Evolutionary conservation across 1,140 invertebrate species (phyloP).

Genomic region (Megalopta genalis): DNA sequence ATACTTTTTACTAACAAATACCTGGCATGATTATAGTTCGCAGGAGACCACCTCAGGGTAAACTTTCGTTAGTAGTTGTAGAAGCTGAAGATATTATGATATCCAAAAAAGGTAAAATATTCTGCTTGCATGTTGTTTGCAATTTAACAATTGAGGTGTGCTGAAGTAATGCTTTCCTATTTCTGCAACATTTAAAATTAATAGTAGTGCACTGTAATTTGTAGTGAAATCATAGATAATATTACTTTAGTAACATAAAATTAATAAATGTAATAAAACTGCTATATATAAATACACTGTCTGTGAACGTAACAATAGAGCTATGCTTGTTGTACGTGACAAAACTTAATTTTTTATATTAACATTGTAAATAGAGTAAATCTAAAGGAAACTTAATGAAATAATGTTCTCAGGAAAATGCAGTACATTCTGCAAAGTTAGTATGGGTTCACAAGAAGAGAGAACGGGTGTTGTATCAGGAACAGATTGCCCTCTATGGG

Average conservation of each 20-base stretch:
- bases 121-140: constrained; percentile 5
- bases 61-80: constrained; percentile 75
- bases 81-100: constrained; percentile 75
- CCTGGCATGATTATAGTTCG: constrained; percentile 79
- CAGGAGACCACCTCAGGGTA: constrained; percentile 75
- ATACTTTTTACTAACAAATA: constrained; percentile 64
- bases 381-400: background rate
- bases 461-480: constrained; percentile 84
- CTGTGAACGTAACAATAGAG: constrained; percentile 4
- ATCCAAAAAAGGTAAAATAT: constrained; percentile 71
- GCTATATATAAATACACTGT: background rate
- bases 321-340: background rate
- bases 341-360: constrained; percentile 16
- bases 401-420: constrained; percentile 70
- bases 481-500: constrained; percentile 85
- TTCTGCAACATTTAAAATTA: background rate
- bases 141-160: background rate
- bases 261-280: background rate
- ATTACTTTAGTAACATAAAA: constrained; percentile 1
- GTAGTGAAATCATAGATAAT: background rate
- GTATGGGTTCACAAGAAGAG: constrained; percentile 88
- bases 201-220: background rate
- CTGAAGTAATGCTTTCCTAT: background rate
- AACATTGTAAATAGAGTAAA: background rate
- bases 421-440: constrained; percentile 90